Base-by-base conservation (phyloP, 2,113 vertebrate species). In the Clarias macrocephalus region DNA sequence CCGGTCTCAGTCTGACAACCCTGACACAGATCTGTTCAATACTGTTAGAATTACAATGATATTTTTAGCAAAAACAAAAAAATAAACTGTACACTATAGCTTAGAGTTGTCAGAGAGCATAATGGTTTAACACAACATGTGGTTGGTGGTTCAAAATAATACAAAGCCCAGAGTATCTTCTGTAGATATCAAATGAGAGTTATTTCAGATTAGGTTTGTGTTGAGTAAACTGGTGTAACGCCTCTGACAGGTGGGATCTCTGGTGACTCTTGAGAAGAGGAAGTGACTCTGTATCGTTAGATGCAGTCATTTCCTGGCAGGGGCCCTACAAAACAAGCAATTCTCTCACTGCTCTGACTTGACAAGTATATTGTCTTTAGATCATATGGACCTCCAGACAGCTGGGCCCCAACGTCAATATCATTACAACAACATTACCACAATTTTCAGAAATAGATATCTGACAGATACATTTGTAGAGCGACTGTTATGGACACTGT, bases 281-380 rank as follows among this genome's bases (percentile, higher is more conserved):
- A 95, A 94, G 92, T 94, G 92, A 94, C 90, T 95, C 91, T 93
- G 83, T 93, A 92, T 93, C 91, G 89, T 91, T 92, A 92, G 82
- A 85, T 83, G 88, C 52, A 85, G 81, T 90, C 89, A 93, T 91
- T 94, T 95, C 94, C 94, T 94, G 88, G 89, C 88, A 89, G 85
- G 66, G 42, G 80, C 85, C 60, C 57, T 73, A 87, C 68, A 52
- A 86, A 56, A 57, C 85, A 62, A 76, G 89, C 91, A 90, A 91
- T 91, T 92, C 90, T 79, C n/a, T 72, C 28, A 76, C 57, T 66
- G 28, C 84, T 86, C 12, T 56, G 70, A 66, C 75, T 84, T 65
- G 25, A 73, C 23, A 88, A 68, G 33, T 48, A 37, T 76, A 28
- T 33, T 15, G 37, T 79, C 63, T 68, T 59, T 62, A 80, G 4